Evolutionary conservation across 1,140 invertebrate species (phyloP).

Genomic region (Drosophila athabasca): DNA sequence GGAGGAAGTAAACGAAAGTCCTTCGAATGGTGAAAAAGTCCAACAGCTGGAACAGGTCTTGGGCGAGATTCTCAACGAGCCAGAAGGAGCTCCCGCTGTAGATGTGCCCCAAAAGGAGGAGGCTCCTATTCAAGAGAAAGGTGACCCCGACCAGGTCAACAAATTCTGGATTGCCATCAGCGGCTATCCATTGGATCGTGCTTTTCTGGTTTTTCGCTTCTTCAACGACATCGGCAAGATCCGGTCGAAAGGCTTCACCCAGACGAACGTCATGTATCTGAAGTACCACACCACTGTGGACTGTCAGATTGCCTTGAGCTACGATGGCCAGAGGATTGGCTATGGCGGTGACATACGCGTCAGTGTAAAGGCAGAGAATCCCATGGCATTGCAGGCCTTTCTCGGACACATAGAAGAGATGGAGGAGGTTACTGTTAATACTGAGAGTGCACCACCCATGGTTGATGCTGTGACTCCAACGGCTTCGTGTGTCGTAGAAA

Average conservation of each 20-base stretch:
- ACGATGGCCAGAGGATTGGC: constrained; percentile 54
- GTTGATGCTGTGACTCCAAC: too few species aligned
- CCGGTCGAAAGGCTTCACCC: constrained; percentile 20
- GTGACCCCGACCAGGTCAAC: background rate
- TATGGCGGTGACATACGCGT: constrained; percentile 59
- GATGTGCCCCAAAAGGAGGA: too few species aligned
- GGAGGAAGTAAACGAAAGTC: too few species aligned
- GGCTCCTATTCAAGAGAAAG: too few species aligned
- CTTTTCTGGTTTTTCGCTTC: constrained; percentile 46
- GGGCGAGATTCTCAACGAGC: too few species aligned
- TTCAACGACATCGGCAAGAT: constrained; percentile 54
- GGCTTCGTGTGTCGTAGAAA: background rate
- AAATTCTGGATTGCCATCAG: constrained; percentile 55
- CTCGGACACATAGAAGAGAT: background rate
- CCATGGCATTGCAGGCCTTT: background rate
- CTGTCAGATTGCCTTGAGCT: constrained; percentile 51
- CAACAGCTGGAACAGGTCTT: too few species aligned
- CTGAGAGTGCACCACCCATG: background rate
- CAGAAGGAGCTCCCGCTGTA: too few species aligned
- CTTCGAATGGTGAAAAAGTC: too few species aligned
- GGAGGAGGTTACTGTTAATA: too few species aligned
- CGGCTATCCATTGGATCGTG: constrained; percentile 17
- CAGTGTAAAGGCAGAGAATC: constrained; percentile 31
- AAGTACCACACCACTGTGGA: constrained; percentile 45
- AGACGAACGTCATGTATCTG: constrained; percentile 49